phyloP scores from a whole-genome alignment of 92 coral and sea anemone species.

The Muricea muricata region DNA sequence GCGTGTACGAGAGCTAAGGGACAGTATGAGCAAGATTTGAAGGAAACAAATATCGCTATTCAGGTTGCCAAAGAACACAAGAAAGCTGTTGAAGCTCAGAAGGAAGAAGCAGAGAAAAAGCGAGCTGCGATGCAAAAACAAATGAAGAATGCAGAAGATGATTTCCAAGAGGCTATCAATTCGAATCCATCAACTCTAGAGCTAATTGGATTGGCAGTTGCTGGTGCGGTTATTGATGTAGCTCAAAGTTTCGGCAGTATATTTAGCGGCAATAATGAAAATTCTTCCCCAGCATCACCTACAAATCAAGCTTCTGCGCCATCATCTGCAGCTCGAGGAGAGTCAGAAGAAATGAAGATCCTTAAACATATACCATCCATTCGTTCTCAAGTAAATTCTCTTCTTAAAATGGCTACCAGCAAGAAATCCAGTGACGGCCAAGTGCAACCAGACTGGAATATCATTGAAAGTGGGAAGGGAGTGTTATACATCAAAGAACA shows the following conservation, averaged over 20 bases:
- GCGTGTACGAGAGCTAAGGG: conserved; percentile 69
- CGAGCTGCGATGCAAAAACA: conserved; percentile 42
- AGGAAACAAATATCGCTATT: conserved; percentile 23
- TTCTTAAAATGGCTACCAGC: not conserved
- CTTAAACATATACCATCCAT: not conserved
- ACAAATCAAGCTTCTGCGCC: not conserved
- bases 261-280: no score
- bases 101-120: conserved; percentile 24
- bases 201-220: conserved; percentile 28
- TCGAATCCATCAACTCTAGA: not conserved
- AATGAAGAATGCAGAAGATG: conserved; percentile 44
- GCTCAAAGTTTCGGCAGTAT: not conserved
- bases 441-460: not conserved
- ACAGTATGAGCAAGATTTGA: conserved; percentile 43
- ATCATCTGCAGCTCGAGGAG: not conserved
- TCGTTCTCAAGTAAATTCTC: not conserved
- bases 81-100: conserved; percentile 17
- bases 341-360: not conserved
- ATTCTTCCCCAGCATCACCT: not conserved
- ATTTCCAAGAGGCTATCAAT: conserved; percentile 54
- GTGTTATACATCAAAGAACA: no score
- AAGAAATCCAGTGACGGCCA: not conserved
- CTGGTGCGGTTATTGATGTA: conserved; percentile 23
- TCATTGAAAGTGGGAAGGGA: not conserved
- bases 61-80: conserved; percentile 40